Evolutionary conservation across 2,113 vertebrate genomes (phyloP).

Genomic region (Cairina moschata): DNA sequence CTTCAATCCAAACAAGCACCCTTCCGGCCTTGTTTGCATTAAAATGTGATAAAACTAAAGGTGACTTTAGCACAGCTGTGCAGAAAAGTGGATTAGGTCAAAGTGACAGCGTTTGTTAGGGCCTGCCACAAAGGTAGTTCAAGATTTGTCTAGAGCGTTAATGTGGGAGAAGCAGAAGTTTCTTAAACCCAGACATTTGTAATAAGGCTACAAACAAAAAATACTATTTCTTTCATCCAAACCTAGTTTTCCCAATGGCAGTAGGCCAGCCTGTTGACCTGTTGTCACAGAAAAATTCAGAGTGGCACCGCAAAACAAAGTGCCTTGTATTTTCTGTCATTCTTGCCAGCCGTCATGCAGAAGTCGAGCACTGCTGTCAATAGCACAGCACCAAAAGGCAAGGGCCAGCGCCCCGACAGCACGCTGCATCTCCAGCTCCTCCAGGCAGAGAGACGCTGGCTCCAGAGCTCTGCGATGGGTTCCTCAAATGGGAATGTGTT

Average conservation of each 20-base stretch:
- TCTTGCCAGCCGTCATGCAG: not conserved
- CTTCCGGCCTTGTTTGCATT: conserved; percentile 91
- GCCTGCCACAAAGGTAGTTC: conserved; percentile 64
- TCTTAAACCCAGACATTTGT: conserved; percentile 77
- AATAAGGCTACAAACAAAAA: conserved; percentile 63
- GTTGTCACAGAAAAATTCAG: conserved; percentile 48
- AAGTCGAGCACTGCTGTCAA: not conserved
- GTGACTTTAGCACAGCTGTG: conserved; percentile 87
- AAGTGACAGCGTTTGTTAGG: conserved; percentile 81
- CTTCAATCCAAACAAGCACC: conserved; percentile 82
- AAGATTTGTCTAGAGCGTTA: conserved; percentile 66
- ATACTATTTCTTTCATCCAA: conserved; percentile 69
- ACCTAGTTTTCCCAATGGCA: conserved; percentile 65
- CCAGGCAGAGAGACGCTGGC: not conserved
- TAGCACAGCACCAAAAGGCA: not conserved
- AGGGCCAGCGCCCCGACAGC: not conserved
- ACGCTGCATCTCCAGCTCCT: not conserved
- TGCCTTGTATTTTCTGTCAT: not conserved
- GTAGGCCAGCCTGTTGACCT: conserved; percentile 71
- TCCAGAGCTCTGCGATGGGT: not conserved
- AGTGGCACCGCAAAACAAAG: conserved; percentile 23
- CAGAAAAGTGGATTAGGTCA: conserved; percentile 92
- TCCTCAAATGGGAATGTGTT: not conserved
- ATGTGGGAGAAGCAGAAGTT: conserved; percentile 78
- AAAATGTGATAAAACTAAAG: conserved; percentile 92